Conservation (phyloP, 2,797 vertebrate genomes). For the Eospalax fontanierii region DNA sequence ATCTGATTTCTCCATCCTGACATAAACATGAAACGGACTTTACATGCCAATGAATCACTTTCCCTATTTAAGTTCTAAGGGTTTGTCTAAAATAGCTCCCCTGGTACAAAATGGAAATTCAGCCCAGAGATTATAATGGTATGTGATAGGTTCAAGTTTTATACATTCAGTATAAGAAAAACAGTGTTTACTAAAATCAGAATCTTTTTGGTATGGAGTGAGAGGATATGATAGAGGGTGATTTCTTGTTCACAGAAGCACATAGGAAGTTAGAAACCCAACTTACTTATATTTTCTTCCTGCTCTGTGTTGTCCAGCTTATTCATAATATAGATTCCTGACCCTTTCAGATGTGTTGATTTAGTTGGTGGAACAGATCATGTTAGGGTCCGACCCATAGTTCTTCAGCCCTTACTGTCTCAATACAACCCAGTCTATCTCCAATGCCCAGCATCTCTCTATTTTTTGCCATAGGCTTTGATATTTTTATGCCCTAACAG, state of each 20-base stretch:
- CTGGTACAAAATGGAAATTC: constrained; percentile 77
- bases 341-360: neutral
- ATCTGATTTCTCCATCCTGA: constrained; percentile 84
- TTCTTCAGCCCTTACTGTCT: constrained; percentile 51
- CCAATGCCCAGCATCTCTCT: neutral
- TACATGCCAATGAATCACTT: constrained; percentile 85
- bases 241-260: constrained; percentile 54
- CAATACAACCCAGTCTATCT: neutral
- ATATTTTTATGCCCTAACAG: constrained; percentile 12
- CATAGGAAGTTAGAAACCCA: constrained; percentile 72
- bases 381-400: neutral
- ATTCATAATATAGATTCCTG: constrained; percentile 54
- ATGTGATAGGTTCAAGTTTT: constrained; percentile 75
- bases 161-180: constrained; percentile 70
- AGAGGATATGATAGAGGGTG: neutral
- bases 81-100: constrained; percentile 84
- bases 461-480: neutral
- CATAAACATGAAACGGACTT: constrained; percentile 81
- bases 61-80: constrained; percentile 84
- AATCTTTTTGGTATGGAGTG: neutral
- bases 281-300: constrained; percentile 49
- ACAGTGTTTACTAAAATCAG: constrained; percentile 68
- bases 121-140: constrained; percentile 73
- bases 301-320: constrained; percentile 15
- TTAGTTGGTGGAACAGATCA: constrained; percentile 47